A percentile compares a stretch with the other conserved stretches of the same genome.
These are phyloP conservation scores for Rhyacichthys aspro DNA, from an alignment of 2,797 vertebrate genomes.

Conservation along the genomic window DNA sequence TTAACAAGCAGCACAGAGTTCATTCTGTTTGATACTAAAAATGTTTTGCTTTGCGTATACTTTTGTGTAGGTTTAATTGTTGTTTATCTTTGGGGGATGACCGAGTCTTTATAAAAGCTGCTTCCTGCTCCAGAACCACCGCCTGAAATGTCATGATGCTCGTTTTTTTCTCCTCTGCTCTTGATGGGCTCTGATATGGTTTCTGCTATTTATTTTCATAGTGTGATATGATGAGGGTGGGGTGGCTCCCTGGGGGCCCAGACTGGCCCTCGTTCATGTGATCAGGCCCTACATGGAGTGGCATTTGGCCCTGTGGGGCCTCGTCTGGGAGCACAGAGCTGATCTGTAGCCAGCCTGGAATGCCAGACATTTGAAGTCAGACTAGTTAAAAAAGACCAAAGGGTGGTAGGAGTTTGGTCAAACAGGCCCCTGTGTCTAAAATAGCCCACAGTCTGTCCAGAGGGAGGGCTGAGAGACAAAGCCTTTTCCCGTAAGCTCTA, in stretches of 20 bases:
- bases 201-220: constrained; percentile 71
- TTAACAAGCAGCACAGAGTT: no score
- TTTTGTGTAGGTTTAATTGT: no score
- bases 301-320: constrained; percentile 78
- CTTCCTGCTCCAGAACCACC: not conserved
- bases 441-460: constrained; percentile 69
- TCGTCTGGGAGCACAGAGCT: constrained; percentile 72
- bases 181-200: constrained; percentile 63
- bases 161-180: constrained; percentile 34
- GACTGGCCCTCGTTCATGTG: constrained; percentile 73
- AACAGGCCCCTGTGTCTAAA: constrained; percentile 72
- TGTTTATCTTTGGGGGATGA: no score
- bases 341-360: constrained; percentile 82
- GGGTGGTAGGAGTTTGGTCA: constrained; percentile 80
- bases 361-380: constrained; percentile 85
- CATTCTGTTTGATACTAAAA: no score
- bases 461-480: constrained; percentile 64
- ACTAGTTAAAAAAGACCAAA: constrained; percentile 79
- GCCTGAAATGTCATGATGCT: not conserved
- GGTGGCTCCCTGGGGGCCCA: constrained; percentile 59
- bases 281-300: constrained; percentile 84
- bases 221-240: constrained; percentile 70
- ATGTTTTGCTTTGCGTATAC: no score
- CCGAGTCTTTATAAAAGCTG: not conserved
- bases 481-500: constrained; percentile 62